Conservation (phyloP, 2,888 invertebrate genomes). For the Euplexia lucipara region DNA sequence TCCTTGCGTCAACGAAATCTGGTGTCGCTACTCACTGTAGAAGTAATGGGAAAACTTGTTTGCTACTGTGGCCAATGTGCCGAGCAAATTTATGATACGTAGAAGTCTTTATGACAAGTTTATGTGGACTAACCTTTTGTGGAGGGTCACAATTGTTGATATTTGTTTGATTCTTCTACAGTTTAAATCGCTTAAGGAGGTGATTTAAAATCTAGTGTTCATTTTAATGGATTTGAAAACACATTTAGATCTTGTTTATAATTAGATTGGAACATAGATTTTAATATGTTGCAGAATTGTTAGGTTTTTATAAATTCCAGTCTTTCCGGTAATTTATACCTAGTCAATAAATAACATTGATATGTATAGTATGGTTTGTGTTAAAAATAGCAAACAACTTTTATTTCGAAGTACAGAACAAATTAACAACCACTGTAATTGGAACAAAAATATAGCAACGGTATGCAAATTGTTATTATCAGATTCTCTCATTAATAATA, state of each 20-base stretch:
- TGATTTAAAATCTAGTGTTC: conserved; percentile 36
- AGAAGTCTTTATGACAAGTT: conserved; percentile 65
- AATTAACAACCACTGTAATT: conserved; percentile 5
- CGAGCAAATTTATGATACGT: conserved; percentile 65
- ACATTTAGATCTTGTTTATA: conserved; percentile 38
- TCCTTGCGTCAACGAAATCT: conserved; percentile 61
- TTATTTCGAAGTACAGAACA: not conserved
- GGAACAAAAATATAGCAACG: conserved; percentile 14
- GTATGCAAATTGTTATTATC: conserved; percentile 54
- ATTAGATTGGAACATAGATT: conserved; percentile 18
- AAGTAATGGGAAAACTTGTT: conserved; percentile 86
- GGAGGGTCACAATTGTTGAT: conserved; percentile 57
- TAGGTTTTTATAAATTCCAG: conserved; percentile 7
- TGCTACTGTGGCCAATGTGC: conserved; percentile 68
- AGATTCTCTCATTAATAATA: conserved; percentile 36
- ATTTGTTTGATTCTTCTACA: conserved; percentile 43
- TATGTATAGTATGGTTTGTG: not conserved
- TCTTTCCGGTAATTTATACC: conserved; percentile 6
- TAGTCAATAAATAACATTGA: conserved; percentile 1
- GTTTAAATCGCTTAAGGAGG: conserved; percentile 18
- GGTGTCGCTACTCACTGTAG: conserved; percentile 64
- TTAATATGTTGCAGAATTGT: not conserved
- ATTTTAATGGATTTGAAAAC: conserved; percentile 24
- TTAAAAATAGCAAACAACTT: conserved; percentile 4
- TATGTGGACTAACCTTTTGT: conserved; percentile 63